Evolutionary conservation across 2,888 invertebrate species (phyloP), one percentile per base, ranked within the genome.

Genomic region (Ormyrus nitidulus): DNA sequence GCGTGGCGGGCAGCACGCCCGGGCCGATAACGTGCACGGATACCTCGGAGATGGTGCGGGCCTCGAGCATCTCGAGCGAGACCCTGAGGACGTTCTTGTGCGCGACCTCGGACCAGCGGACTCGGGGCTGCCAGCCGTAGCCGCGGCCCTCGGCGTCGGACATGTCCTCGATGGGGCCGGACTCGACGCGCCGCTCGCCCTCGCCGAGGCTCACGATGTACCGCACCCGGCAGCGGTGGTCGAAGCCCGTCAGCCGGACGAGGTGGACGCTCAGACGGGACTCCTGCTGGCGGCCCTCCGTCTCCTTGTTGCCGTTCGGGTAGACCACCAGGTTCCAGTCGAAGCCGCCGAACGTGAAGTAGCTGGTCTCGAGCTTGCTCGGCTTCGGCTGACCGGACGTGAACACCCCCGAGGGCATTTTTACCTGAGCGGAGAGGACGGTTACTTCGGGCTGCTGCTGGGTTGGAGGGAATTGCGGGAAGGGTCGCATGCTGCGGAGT

Each of bases 341-440:
- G 89, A 95, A 96, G 49, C 95, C 94, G 8, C 96, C 96, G 88
- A 95, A 96, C 0, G 94, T 93, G 89, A 96, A 96, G 86, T 93
- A 94, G n/a, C 92, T 91, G 3, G 94, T 93, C 86, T 94, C 94
- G 74, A 94, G 87, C 84, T 93, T 93, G 79, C 87, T 87, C 58
- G 88, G 85, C 78, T 90, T 88, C 66, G 89, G 83, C 77, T 88
- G 89, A 0, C 86, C 87, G 3, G 87, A 85, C 0, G 87, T 84
- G 80, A 89, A 90, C n/a, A 88, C 87, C 64, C 88, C 87, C 44
- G 87, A 86, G 51, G 88, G 86, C 86, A 88, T 87, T 53, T 87
- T 83, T 81, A 95, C 91, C 88, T 94, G 61, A 34, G 3, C 34
- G 19, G 46, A 11, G 48, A 11, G 51, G 9, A 51, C 64, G 64